Evolutionary conservation across 2,797 vertebrate species (phyloP), one percentile per base, ranked within the genome.

Genomic region (Coregonus ussuriensis): DNA sequence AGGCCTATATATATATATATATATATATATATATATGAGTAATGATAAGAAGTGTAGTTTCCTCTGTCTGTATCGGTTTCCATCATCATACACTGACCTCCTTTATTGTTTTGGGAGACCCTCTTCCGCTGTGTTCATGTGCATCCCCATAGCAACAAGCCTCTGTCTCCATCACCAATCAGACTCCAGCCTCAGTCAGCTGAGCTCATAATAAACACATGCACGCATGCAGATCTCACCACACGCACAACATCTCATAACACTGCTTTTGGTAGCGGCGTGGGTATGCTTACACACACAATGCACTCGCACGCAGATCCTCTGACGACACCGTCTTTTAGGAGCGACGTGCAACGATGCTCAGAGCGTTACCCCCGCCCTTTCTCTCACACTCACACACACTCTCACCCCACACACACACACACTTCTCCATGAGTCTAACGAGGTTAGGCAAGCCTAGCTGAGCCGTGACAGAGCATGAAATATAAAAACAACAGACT

Each of bases 391-490:
- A 11, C 41, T 3, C 41, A 11, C 41, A 11, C 41, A 11, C 41
- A 11, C 9, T 69, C 66, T n/a, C 66, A n/a, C 66, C 5, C 71
- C 76, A 71, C 83, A 79, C 82, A 83, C 75, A 80, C 37, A 87
- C 88, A 84, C 85, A 79, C 78, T 54, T 76, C 82, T 81, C 84
- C 47, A 77, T 89, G 84, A 90, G 83, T 74, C 77, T 88, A 90
- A 91, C 87, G 74, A 77, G 9, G 81, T 91, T 86, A 85, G 88
- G 87, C 91, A 87, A 88, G 89, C 89, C 89, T 88, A 90, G 86
- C 83, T 83, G 88, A 85, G 77, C 86, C 77, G 88, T 92, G 91
- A 89, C 86, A 80, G 85, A 91, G 88, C 90, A 89, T 91, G 89
- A 91, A 90, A 93, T 88, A 83, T 78, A 90, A 83, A 92, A 89